Percentiles rank a stretch among this genome's conserved stretches.
Conservation (phyloP, 2,888 invertebrate genomes). For the Cerceris rybyensis region DNA sequence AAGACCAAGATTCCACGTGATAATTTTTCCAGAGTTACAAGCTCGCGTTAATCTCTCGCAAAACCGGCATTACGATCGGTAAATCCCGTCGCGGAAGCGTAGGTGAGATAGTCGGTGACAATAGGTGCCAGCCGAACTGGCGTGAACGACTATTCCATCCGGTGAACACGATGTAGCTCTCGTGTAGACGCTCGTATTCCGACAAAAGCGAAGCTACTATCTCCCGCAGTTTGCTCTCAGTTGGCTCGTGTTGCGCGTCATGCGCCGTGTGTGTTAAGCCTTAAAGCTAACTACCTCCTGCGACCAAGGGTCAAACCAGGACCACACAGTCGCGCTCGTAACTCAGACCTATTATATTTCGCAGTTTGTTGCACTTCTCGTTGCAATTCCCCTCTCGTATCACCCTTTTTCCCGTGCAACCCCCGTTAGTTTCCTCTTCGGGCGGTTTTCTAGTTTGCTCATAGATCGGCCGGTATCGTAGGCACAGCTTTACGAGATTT, state of each 20-base stretch:
- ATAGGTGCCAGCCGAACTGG: background rate
- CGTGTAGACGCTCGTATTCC: background rate
- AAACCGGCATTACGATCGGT: background rate
- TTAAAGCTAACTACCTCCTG: constrained; percentile 51
- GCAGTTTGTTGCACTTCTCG: constrained; percentile 44
- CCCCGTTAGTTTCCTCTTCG: background rate
- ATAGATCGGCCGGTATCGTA: constrained; percentile 18
- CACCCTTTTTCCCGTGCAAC: background rate
- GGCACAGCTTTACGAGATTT: constrained; percentile 13
- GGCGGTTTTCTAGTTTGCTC: background rate
- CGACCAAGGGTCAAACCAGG: constrained; percentile 64
- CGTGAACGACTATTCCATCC: background rate
- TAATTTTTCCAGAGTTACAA: no score
- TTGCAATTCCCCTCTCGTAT: constrained; percentile 15
- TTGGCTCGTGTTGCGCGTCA: constrained; percentile 17
- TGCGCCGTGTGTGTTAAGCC: constrained; percentile 21
- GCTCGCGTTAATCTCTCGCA: no score
- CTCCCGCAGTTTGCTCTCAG: background rate
- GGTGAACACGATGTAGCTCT: background rate
- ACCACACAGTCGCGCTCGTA: constrained; percentile 70
- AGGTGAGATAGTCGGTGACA: background rate
- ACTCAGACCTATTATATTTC: constrained; percentile 71
- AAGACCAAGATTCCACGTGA: no score
- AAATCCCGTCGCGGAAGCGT: no score
- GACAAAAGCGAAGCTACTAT: background rate